A percentile compares a stretch with the other conserved stretches of the same genome.
These are phyloP conservation scores for Nebria ingens DNA, from an alignment of 1,140 invertebrate genomes.

Conservation along the genomic window DNA sequence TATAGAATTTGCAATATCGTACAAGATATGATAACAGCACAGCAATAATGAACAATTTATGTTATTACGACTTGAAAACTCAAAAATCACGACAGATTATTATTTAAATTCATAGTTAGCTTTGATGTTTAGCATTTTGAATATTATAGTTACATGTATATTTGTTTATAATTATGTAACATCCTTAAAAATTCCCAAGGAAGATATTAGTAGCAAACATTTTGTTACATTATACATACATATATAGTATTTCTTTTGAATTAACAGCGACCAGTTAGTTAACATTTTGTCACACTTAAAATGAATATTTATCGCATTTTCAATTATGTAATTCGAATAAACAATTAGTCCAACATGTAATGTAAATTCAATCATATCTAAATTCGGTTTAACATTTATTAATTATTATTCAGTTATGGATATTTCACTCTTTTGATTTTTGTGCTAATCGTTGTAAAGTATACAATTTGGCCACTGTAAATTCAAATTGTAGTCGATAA, in stretches of 20 bases:
- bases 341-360: too few species aligned
- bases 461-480: conserved; percentile 1
- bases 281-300: not conserved
- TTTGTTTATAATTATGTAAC: not conserved
- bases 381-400: conserved; percentile 1
- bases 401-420: not conserved
- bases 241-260: not conserved
- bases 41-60: not conserved
- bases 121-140: not conserved
- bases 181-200: not conserved
- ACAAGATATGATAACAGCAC: conserved; percentile 5
- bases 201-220: not conserved
- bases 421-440: not conserved
- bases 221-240: not conserved
- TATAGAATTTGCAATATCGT: not conserved
- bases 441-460: not conserved
- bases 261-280: conserved; percentile 4
- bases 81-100: not conserved
- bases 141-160: not conserved
- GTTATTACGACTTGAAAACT: too few species aligned
- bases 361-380: not conserved
- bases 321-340: too few species aligned
- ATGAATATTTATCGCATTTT: too few species aligned
- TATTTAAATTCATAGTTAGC: not conserved
- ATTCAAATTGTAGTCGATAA: not conserved